phyloP scores from a whole-genome alignment of 2,797 vertebrate species.

The Molossus alvarezi region DNA sequence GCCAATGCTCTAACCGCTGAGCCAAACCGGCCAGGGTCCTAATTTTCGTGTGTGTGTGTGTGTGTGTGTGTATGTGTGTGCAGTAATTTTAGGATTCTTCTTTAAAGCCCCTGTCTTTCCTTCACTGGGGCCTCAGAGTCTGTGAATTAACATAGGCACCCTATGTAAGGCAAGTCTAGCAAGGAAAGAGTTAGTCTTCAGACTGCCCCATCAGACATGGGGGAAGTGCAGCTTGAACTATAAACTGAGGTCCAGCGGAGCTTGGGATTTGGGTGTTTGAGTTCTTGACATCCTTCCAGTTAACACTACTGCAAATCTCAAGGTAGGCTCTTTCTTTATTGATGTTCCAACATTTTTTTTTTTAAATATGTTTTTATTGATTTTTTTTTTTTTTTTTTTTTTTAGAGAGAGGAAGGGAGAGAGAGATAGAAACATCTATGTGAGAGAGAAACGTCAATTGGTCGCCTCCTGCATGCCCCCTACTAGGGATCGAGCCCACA shows the following conservation, averaged over 20 bases:
- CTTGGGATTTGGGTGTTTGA: constrained; percentile 23
- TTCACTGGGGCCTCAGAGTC: neutral
- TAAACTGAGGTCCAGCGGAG: neutral
- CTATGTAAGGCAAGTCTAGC: neutral
- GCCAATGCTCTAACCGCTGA: too few relatives aligned
- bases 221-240: neutral
- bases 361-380: neutral
- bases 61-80: neutral
- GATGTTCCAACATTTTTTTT: neutral
- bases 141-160: neutral
- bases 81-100: constrained; percentile 14
- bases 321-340: neutral
- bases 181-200: constrained; percentile 17
- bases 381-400: neutral
- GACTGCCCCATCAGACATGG: neutral
- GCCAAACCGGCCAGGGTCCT: too few relatives aligned
- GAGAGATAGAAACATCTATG: neutral
- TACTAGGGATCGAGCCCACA: neutral
- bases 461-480: neutral
- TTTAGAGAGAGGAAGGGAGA: neutral
- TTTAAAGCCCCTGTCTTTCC: neutral
- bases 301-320: neutral
- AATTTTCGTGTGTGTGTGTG: neutral
- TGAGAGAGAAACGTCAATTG: neutral
- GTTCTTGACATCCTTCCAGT: neutral